Evolutionary conservation across 2,888 invertebrate genomes (phyloP), one percentile per base, ranked within the genome.

Genomic region (Thumatha senex): DNA sequence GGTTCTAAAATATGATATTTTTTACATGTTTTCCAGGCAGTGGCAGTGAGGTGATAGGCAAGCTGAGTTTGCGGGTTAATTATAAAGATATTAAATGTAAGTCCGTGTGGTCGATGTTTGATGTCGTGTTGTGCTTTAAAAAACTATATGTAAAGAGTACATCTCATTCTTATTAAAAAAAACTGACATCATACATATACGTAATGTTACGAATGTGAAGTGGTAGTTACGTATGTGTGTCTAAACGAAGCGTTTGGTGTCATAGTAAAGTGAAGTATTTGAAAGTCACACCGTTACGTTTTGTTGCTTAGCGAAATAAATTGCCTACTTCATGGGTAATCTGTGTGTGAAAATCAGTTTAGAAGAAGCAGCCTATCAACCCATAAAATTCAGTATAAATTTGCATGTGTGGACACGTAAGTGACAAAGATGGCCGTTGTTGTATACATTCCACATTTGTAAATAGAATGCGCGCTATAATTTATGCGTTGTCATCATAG

Each of bases 1-100:
- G 13, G 13, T 15, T 7, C 14, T 36, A 46, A 41, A 42, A 42
- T 39, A 24, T 47, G 18, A 46, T 35, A 41, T 48, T 2, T 56
- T 5, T 55, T 49, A 54, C 49, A 63, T 70, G 62, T 75, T 78
- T 84, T 76, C 46, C 84, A 86, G 87, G 80, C 63, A 71, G 76
- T 60, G 87, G 80, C 63, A 71, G 76, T 60, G 79, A 80, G 74
- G 87, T 87, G 72, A 80, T 86, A 63, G 87, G 87, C 65, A 85
- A 79, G 76, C 84, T 87, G 73, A 82, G 77, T 65, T 76, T 87
- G 72, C 80, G 80, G 72, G 68, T 86, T 61, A 75, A 78, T 72
- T 77, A 74, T 74, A 80, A 76, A 75, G 74, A 79, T 40, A 56
- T 75, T 67, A 72, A 68, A 70, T 56, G 83, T 83, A 82, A 83